Evolutionary conservation across 2,797 vertebrate species (phyloP).

Genomic region (Bufotes viridis): DNA sequence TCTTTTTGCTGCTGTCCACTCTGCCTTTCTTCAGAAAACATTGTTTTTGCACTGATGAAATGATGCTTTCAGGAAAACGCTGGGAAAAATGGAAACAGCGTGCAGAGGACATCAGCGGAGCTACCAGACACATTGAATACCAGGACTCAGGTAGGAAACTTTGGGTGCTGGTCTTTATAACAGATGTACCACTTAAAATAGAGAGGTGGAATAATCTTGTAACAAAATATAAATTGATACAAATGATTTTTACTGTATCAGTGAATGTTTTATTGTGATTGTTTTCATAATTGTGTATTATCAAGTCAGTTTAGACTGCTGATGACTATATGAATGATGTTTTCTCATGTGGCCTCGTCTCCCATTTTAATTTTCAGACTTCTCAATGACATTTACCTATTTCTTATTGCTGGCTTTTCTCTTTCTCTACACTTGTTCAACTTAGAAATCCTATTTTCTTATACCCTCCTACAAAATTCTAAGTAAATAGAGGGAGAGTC

Average conservation of each 20-base stretch:
- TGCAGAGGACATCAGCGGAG: not conserved
- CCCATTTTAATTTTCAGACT: not conserved
- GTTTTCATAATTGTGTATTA: too few species aligned
- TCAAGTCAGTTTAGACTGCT: not conserved
- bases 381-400: not conserved
- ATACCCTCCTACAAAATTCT: too few species aligned
- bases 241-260: not conserved
- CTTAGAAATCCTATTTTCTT: too few species aligned
- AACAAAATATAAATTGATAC: not conserved
- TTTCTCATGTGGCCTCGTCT: not conserved
- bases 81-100: conserved; percentile 11
- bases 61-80: conserved; percentile 13
- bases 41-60: conserved; percentile 23
- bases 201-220: not conserved
- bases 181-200: not conserved
- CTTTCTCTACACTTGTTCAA: too few species aligned
- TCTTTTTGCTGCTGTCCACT: not conserved
- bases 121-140: conserved; percentile 1
- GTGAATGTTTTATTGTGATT: not conserved
- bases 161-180: not conserved
- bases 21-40: conserved; percentile 13
- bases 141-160: conserved; percentile 16
- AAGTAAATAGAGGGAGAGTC: not conserved
- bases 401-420: not conserved
- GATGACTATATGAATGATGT: not conserved